phyloP scores from a whole-genome alignment of 92 coral and sea anemone species.

The Paragorgia papillata region DNA sequence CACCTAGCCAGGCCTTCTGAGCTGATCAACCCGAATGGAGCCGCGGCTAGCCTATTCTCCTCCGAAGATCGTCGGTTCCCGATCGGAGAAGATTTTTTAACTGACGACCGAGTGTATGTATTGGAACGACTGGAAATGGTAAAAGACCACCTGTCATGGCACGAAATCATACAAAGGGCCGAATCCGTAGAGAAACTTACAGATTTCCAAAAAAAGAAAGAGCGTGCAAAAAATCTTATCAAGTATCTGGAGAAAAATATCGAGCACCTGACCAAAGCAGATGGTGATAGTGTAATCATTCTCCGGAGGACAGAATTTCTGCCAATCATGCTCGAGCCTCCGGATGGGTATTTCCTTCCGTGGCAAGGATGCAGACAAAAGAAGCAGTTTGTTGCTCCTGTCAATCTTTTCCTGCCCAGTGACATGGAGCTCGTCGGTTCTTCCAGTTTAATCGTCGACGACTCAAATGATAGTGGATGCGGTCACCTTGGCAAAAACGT shows the following conservation, averaged over 20 bases:
- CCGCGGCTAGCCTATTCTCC: slow-evolving; percentile 67
- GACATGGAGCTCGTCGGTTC: slow-evolving; percentile 62
- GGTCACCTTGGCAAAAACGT: slow-evolving; percentile 55
- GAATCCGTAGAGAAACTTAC: slow-evolving; percentile 48
- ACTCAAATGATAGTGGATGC: slow-evolving; percentile 62
- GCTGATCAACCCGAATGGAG: slow-evolving; percentile 66
- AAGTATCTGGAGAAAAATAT: slow-evolving; percentile 59
- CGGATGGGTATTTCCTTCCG: slow-evolving; percentile 45
- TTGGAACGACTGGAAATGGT: slow-evolving; percentile 73
- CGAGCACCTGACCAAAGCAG: slow-evolving; percentile 2
- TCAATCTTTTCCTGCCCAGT: slow-evolving; percentile 59
- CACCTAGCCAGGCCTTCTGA: slow-evolving; percentile 66
- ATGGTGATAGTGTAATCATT: neutral
- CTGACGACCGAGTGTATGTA: slow-evolving; percentile 65
- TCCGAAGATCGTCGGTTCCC: slow-evolving; percentile 72
- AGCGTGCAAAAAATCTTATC: slow-evolving; percentile 54
- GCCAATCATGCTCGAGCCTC: slow-evolving; percentile 67
- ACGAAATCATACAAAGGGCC: slow-evolving; percentile 64
- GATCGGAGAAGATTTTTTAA: slow-evolving; percentile 58
- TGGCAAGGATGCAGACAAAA: slow-evolving; percentile 61
- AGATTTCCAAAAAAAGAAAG: slow-evolving; percentile 9
- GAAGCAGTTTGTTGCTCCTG: slow-evolving; percentile 55
- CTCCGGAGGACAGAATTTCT: slow-evolving; percentile 41
- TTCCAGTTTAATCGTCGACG: slow-evolving; percentile 62
- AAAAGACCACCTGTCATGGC: slow-evolving; percentile 65